phyloP scores from a whole-genome alignment of 2,888 invertebrate species.

The Athrips mouffetella region DNA sequence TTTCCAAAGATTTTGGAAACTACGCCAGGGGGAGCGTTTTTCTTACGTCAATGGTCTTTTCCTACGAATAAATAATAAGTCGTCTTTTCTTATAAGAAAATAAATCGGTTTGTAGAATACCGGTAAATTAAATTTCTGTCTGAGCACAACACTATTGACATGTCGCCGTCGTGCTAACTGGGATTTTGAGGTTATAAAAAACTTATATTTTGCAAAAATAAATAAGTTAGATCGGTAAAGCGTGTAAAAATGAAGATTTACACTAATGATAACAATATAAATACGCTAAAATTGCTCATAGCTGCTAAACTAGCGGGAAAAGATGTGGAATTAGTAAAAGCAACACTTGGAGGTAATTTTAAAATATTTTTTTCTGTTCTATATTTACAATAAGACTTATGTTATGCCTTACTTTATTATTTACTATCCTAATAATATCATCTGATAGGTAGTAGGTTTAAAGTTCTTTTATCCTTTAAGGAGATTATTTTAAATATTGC shows the following conservation, averaged over 20 bases:
- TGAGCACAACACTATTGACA: conserved; percentile 1
- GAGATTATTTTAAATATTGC: too few species aligned
- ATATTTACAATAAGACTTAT: background rate
- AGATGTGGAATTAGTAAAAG: conserved; percentile 75
- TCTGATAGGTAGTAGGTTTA: too few species aligned
- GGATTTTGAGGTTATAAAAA: conserved; percentile 26
- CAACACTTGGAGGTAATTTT: conserved; percentile 79
- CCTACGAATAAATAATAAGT: too few species aligned
- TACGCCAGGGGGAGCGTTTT: too few species aligned
- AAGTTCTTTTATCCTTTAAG: too few species aligned
- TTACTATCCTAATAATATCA: too few species aligned
- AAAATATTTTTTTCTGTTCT: conserved; percentile 4
- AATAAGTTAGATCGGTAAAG: background rate
- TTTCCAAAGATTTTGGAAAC: too few species aligned
- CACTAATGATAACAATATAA: conserved; percentile 87
- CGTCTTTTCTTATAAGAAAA: too few species aligned
- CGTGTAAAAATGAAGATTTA: conserved; percentile 81
- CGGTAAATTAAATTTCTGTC: background rate
- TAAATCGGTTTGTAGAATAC: background rate
- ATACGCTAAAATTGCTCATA: conserved; percentile 84
- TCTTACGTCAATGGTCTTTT: too few species aligned
- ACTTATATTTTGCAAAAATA: background rate
- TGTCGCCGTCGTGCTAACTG: conserved; percentile 20
- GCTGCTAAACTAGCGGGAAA: conserved; percentile 82
- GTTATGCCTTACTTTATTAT: too few species aligned